phyloP scores from a whole-genome alignment of 1,140 invertebrate genomes.

The Temnothorax curvispinosus region DNA sequence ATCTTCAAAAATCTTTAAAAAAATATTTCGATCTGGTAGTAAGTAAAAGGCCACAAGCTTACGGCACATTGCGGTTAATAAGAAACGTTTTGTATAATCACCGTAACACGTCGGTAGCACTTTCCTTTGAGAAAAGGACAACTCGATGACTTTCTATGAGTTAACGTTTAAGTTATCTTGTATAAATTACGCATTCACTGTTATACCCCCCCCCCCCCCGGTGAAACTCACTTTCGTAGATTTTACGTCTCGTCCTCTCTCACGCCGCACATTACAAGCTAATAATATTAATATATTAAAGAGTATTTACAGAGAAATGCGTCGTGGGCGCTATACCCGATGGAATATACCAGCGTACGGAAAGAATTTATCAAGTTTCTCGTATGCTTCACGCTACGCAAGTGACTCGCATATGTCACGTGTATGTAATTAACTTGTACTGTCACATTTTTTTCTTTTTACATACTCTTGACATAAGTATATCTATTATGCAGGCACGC shows the following conservation, averaged over 20 bases:
- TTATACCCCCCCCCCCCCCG: neutral
- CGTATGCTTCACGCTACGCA: neutral
- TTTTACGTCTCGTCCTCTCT: neutral
- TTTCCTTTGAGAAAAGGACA: neutral
- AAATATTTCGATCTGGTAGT: constrained; percentile 59
- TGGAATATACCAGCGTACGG: neutral
- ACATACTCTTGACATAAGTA: neutral
- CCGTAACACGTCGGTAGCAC: neutral
- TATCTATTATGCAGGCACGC: constrained; percentile 31
- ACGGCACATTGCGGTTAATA: neutral
- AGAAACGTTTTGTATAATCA: constrained; percentile 5
- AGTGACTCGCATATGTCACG: neutral
- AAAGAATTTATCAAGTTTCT: neutral
- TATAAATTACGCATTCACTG: constrained; percentile 31
- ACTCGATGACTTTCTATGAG: neutral
- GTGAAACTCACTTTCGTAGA: neutral
- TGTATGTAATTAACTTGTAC: constrained; percentile 23
- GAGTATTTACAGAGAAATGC: constrained; percentile 53
- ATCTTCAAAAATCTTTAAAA: neutral
- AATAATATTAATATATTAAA: constrained; percentile 35
- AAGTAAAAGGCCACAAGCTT: constrained; percentile 70
- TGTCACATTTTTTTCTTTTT: neutral
- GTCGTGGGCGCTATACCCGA: neutral
- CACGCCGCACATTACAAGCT: neutral
- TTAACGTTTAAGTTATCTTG: constrained; percentile 45